Evolutionary conservation across 2,113 vertebrate genomes (phyloP).

Genomic region (Aegithalos caudatus): DNA sequence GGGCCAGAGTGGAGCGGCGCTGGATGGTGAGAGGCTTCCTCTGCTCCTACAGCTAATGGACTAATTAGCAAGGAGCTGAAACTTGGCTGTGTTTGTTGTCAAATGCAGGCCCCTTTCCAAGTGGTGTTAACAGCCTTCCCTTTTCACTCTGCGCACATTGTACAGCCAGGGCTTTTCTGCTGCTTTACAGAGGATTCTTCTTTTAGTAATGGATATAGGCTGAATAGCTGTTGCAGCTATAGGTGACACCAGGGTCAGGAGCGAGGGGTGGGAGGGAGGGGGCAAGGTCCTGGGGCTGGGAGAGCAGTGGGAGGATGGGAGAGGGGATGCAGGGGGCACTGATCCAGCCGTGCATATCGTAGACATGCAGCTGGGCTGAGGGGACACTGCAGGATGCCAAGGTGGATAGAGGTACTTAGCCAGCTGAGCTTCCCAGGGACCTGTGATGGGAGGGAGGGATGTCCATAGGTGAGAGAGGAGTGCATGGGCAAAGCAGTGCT

Average conservation of each 20-base stretch:
- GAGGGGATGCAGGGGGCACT: not conserved
- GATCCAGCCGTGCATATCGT: fast-evolving
- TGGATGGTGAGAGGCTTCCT: constrained; percentile 36
- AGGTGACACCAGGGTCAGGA: constrained; percentile 30
- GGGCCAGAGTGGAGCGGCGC: not conserved
- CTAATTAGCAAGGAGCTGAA: constrained; percentile 50
- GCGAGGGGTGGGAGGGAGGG: not conserved
- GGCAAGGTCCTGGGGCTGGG: not conserved
- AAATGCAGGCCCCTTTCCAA: constrained; percentile 55
- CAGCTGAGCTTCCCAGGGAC: not conserved
- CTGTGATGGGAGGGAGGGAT: not conserved
- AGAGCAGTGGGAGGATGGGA: not conserved
- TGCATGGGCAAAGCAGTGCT: not conserved
- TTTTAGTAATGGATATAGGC: constrained; percentile 17
- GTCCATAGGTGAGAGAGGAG: not conserved
- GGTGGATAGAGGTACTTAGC: fast-evolving
- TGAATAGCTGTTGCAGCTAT: constrained; percentile 25
- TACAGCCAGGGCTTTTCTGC: constrained; percentile 25
- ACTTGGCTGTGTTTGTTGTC: constrained; percentile 54
- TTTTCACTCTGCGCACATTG: constrained; percentile 6
- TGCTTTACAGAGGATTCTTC: constrained; percentile 27
- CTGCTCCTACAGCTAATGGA: constrained; percentile 40
- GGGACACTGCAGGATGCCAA: not conserved
- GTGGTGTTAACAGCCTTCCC: constrained; percentile 37
- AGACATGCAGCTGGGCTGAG: fast-evolving